A percentile compares a stretch with the other conserved stretches of the same genome.
Conservation (phyloP, 2,888 invertebrate species). For the Scrobipalpa costella region DNA sequence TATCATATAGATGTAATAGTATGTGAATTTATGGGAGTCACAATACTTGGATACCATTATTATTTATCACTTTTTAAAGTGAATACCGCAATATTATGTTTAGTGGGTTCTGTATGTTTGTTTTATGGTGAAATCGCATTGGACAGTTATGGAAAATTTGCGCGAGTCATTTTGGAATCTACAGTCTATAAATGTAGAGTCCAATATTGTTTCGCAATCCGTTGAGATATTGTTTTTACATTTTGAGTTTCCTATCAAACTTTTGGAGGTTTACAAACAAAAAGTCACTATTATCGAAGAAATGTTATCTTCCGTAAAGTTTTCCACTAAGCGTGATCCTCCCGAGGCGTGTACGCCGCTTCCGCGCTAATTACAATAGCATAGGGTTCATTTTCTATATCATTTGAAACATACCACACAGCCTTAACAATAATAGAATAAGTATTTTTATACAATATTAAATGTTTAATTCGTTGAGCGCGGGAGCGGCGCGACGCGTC, state of each 20-base stretch:
- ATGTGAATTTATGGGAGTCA: conserved; percentile 71
- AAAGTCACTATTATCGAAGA: conserved; percentile 68
- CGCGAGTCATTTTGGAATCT: conserved; percentile 46
- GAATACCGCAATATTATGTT: conserved; percentile 67
- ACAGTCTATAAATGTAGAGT: conserved; percentile 8
- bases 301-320: conserved; percentile 68
- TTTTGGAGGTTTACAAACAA: conserved; percentile 78
- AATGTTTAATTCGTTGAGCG: conserved; percentile 25
- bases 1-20: conserved; percentile 69
- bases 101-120: conserved; percentile 59
- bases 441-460: conserved; percentile 74
- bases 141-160: conserved; percentile 71
- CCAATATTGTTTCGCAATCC: conserved; percentile 45
- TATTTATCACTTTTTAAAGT: conserved; percentile 63
- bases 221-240: conserved; percentile 57
- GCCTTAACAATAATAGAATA: conserved; percentile 79
- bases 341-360: conserved; percentile 60
- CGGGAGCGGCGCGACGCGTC: conserved; percentile 56
- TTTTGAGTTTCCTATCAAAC: conserved; percentile 78
- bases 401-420: conserved; percentile 52
- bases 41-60: conserved; percentile 66
- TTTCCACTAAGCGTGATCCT: conserved; percentile 71
- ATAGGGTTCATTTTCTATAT: conserved; percentile 60
- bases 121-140: conserved; percentile 65
- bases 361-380: conserved; percentile 52